Percentiles rank a stretch among this genome's conserved stretches.
Conservation (phyloP, 2,797 vertebrate genomes). For the Lacerta viridis region DNA sequence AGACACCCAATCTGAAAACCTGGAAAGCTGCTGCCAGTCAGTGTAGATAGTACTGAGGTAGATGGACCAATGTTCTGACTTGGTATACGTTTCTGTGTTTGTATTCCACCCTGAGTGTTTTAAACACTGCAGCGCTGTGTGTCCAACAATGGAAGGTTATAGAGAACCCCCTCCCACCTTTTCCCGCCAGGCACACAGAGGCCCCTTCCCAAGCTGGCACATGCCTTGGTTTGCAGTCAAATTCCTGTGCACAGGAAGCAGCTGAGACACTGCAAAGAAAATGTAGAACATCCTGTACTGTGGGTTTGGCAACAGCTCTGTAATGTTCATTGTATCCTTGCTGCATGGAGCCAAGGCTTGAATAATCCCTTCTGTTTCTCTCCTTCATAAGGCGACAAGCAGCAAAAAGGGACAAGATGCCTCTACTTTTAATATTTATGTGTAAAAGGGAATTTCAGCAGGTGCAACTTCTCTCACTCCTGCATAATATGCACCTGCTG, state of each 20-base stretch:
- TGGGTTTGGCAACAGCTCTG: slow-evolving; percentile 37
- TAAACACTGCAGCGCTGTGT: not conserved
- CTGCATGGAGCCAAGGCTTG: slow-evolving; percentile 21
- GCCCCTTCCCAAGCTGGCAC: slow-evolving; percentile 22
- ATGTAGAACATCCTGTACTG: slow-evolving; percentile 37
- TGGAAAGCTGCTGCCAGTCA: too few species aligned
- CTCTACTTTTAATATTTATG: slow-evolving; percentile 4
- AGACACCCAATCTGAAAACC: too few species aligned
- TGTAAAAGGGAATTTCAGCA: slow-evolving; percentile 17
- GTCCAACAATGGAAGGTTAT: not conserved
- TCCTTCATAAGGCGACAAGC: not conserved
- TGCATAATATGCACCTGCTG: not conserved
- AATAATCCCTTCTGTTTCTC: slow-evolving; percentile 40
- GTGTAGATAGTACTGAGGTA: too few species aligned
- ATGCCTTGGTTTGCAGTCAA: slow-evolving; percentile 20
- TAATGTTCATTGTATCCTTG: slow-evolving; percentile 41
- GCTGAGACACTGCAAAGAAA: slow-evolving; percentile 34
- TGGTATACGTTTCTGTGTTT: too few species aligned
- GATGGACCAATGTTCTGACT: too few species aligned
- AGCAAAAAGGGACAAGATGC: not conserved
- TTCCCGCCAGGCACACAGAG: not conserved
- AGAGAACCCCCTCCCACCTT: not conserved
- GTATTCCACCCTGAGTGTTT: not conserved
- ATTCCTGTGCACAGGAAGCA: slow-evolving; percentile 29
- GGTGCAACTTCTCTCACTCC: slow-evolving; percentile 11